Base-by-base conservation (phyloP, 2,888 invertebrate species). In the Xylota sylvarum region DNA sequence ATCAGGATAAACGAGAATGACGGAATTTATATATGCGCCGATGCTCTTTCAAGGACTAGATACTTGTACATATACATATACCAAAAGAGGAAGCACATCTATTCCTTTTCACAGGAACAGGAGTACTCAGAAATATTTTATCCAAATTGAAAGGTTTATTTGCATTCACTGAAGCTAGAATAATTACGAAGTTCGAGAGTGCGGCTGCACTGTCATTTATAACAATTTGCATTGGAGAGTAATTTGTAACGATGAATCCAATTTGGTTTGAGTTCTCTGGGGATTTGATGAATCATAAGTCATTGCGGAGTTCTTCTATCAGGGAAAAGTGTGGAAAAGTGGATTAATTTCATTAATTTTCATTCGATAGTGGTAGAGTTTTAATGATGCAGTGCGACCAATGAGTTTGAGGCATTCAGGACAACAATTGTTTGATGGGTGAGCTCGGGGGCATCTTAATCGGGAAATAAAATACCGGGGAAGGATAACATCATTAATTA, bases 81-180 rank as follows among this genome's bases (percentile, higher is more conserved):
- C 23, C 37, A 56, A 73, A 50, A 40, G 56, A 43, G 48, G 65
- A 50, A 80, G 55, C 58, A 50, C 76, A 48, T 80, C 60, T 35
- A 46, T 69, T n/a, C 62, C 37, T 64, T 46, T 32, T 40, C n/a
- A n/a, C n/a, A 60, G 43, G 17, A 40, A n/a, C n/a, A 23, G 2
- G 46, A 74, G 60, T 43, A 64, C 79, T 80, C 48, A 14, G 17
- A 69, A 73, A 82, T 78, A 86, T 82, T 82, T 86, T 77, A 86
- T 77, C 62, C 86, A 82, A 86, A 86, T 86, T 86, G 86, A 86
- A 86, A 82, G 86, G 86, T 86, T 86, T 86, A 86, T 86, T 86
- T 86, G 77, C 78, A 9, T 86, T 73, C 55, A 40, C 62, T 86
- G 73, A 43, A 77, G 81, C 81, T 62, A 43, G 67, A 55, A 83